Conservation (phyloP, 2,113 vertebrate genomes). For the Balaenoptera acutorostrata region DNA sequence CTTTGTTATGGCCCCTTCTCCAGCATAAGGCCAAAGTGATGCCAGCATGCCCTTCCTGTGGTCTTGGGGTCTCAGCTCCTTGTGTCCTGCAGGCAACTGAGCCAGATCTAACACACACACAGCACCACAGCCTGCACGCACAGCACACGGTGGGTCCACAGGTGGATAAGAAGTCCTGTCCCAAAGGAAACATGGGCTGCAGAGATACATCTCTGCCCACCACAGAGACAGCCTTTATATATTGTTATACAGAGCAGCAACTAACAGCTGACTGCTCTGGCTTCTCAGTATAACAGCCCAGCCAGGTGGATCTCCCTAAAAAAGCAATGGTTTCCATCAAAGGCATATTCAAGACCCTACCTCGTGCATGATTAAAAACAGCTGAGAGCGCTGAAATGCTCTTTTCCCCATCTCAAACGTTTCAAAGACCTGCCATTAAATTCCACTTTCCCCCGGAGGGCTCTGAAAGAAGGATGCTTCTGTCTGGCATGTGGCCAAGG, state of each 20-base stretch:
- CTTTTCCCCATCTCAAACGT: not conserved
- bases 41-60: not conserved
- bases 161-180: not conserved
- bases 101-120: not conserved
- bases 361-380: not conserved
- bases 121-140: not conserved
- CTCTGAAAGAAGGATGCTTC: not conserved
- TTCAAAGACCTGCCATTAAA: not conserved
- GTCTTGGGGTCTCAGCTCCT: not conserved
- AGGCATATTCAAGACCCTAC: not conserved
- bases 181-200: not conserved
- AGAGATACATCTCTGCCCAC: not conserved
- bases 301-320: not conserved
- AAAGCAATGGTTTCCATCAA: not conserved
- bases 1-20: not conserved
- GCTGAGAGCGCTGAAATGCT: not conserved
- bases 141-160: not conserved
- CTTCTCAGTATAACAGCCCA: not conserved
- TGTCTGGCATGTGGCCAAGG: not conserved
- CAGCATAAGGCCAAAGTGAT: not conserved
- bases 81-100: not conserved
- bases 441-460: not conserved
- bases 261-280: not conserved
- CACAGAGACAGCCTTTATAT: not conserved
- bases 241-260: not conserved